Evolutionary conservation across 1,140 invertebrate genomes (phyloP), one percentile per base, ranked within the genome.

Genomic region (Pseudomyrmex sp.): DNA sequence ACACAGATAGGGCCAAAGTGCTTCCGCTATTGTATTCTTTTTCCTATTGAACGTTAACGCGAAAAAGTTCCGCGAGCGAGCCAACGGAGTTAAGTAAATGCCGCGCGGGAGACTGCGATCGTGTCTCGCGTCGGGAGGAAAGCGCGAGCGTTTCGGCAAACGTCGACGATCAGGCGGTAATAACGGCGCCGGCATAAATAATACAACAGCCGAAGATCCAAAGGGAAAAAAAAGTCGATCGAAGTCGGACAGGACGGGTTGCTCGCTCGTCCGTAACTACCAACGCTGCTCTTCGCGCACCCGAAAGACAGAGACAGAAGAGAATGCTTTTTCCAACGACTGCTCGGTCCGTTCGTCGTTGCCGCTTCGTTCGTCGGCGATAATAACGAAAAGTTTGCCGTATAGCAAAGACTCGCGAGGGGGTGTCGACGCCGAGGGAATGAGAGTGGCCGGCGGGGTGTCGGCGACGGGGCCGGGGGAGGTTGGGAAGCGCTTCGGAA

Each of bases 301-400:
- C n/a, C 20, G 18, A 20, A 5, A 58, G 44, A 61, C 18, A 68
- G 62, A 68, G 62, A 54, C n/a, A 59, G 26, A 65, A 35, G 35
- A 35, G 61, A 52, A 68, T 68, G 48, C 69, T 88, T 89, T 89
- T 89, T 87, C 77, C 73, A 18, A 23, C 68, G 77, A 83, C 82
- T 61, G 15, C 20, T 66, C 87, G 26, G 26, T 7, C 35, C 35
- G 35, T 0, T 48, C 59, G 69, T 48, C 63, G 63, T 66, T 79
- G 79, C 50, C 52, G 72, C 68, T 69, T 76, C 69, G 69, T 74
- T 86, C 68, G 74, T 20, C 73, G 58, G 48, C 77, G 88, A 89
- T 91, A 92, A 90, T 91, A 91, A 90, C 90, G 89, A 84, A 89
- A 91, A 91, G 79, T 91, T 91, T 58, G 70, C 73, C 75, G 76